Evolutionary conservation across 1,140 invertebrate species (phyloP).

Genomic region (Meloidogyne hapla): DNA sequence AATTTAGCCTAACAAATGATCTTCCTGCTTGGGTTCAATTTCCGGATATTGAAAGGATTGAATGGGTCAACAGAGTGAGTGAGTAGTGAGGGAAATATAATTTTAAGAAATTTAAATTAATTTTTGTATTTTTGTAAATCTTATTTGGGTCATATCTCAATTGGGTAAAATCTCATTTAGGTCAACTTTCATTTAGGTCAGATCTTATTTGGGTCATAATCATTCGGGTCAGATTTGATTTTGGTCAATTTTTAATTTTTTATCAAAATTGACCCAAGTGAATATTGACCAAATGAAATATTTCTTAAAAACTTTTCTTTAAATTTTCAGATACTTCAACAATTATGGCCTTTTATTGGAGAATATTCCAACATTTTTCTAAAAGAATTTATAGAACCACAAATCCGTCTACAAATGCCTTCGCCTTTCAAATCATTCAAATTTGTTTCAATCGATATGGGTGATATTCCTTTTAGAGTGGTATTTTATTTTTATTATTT

Average conservation of each 20-base stretch:
- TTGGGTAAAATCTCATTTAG: not conserved
- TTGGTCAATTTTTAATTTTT: not conserved
- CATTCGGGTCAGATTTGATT: no score
- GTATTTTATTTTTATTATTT: constrained; percentile 12
- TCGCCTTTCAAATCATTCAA: constrained; percentile 63
- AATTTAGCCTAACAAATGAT: constrained; percentile 49
- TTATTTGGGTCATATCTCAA: not conserved
- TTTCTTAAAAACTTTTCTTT: not conserved
- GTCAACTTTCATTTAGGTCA: no score
- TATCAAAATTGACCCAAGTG: not conserved
- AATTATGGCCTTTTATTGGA: constrained; percentile 61
- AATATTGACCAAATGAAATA: not conserved
- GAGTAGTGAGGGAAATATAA: not conserved
- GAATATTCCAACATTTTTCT: constrained; percentile 59
- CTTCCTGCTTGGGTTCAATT: constrained; percentile 62
- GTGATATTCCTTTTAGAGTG: constrained; percentile 34
- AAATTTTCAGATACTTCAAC: constrained; percentile 50
- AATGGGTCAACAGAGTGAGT: constrained; percentile 63
- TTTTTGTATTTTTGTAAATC: no score
- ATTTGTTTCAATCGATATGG: constrained; percentile 62
- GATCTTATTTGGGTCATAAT: not conserved
- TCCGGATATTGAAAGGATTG: constrained; percentile 62
- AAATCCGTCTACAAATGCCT: constrained; percentile 61
- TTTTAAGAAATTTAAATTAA: no score
- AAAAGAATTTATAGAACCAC: constrained; percentile 62